phyloP scores from a whole-genome alignment of 2,888 invertebrate species.

The Acleris literana region DNA sequence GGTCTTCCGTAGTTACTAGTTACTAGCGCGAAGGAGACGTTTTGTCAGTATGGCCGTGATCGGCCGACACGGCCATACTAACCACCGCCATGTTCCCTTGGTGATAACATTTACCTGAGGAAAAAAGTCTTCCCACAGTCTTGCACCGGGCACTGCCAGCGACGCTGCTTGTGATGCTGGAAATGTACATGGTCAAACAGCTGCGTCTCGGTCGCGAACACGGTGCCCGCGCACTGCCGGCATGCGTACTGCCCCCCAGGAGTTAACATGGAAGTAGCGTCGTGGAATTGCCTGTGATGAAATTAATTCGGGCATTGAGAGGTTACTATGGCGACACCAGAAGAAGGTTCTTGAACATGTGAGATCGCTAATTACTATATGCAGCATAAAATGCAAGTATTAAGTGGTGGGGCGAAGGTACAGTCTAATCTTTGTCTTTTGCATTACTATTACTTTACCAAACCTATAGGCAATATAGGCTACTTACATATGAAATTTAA shows the following conservation, averaged over 20 bases:
- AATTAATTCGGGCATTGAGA: not conserved
- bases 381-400: no score
- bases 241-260: slow-evolving; percentile 60
- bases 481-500: slow-evolving; percentile 81
- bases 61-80: not conserved
- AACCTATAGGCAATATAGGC: no score
- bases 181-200: slow-evolving; percentile 81
- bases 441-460: no score
- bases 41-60: not conserved
- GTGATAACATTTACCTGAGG: slow-evolving; percentile 54
- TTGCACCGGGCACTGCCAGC: slow-evolving; percentile 72
- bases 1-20: no score
- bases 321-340: no score
- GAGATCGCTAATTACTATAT: no score
- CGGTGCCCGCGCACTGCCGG: slow-evolving; percentile 53
- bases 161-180: slow-evolving; percentile 67
- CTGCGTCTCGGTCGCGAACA: slow-evolving; percentile 66
- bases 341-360: no score
- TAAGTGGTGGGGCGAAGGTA: no score
- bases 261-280: slow-evolving; percentile 50
- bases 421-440: no score
- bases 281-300: slow-evolving; percentile 70
- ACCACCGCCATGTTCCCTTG: no score
- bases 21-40: no score
- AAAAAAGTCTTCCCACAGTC: slow-evolving; percentile 74